Base-by-base conservation (phyloP, 2,113 vertebrate genomes). In the Salvelinus fontinalis region DNA sequence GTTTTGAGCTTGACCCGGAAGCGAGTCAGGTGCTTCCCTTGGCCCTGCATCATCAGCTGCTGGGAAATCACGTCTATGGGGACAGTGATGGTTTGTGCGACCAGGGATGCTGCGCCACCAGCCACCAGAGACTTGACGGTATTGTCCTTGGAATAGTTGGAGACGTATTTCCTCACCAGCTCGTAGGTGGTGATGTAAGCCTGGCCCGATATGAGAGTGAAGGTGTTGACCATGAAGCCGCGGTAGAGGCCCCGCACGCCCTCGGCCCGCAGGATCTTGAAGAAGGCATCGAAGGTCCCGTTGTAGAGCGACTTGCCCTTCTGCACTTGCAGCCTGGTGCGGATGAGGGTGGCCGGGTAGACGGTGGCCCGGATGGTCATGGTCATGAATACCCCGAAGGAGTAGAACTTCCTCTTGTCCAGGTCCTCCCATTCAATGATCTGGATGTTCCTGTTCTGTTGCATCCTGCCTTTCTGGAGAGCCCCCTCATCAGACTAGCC, bases 391-490 rank as follows among this genome's bases (percentile, higher is more conserved):
- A 98, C 94, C 0, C 97, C 96, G 0, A 99, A 89, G 0, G 97
- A 94, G 2, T 98, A 99, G 92, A 99, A 99, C 78, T 99, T 99
- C 90, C 94, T 94, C 86, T 99, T 99, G 94, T 99, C 98, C 91
- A 99, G 87, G 85, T 99, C 95, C 75, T 99, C 97, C 98, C 98
- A 99, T 85, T 99, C 98, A 0, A 99, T 99, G 88, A 99, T 99
- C 85, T 92, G 95, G 87, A 99, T 96, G 80, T 95, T 96, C 9
- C 97, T 93, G 84, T 94, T 93, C 81, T 92, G 91, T 70, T 91
- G 92, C 93, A 94, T 94, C 75, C 39, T 70, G 20, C 20, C 39
- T 70, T n/a, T 20, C 67, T 34, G 67, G 34, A 77, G 7, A 16
- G 75, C 3, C 75, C 79, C 87, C 70, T 85, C 89, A 88, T 89